A percentile compares a stretch with the other conserved stretches of the same genome.
These are phyloP conservation scores for Drepanosiphum platanoidis DNA, from an alignment of 2,888 invertebrate species.

Conservation along the genomic window DNA sequence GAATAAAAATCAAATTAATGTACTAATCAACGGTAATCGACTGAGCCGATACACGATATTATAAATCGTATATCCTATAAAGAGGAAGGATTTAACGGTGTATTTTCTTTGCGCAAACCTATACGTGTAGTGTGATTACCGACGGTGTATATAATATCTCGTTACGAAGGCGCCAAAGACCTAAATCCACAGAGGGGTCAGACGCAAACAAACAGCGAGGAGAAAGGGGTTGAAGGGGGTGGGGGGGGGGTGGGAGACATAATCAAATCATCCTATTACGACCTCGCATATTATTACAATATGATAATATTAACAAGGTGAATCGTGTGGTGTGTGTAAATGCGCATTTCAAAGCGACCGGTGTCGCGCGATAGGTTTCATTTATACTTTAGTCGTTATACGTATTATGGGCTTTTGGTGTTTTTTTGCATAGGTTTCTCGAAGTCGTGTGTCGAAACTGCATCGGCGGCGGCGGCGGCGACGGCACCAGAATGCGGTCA, in stretches of 20 bases:
- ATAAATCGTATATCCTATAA: no score
- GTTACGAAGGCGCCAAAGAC: not conserved
- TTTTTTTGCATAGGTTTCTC: conserved; percentile 44
- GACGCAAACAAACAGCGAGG: no score
- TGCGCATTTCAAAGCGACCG: not conserved
- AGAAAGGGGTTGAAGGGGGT: no score
- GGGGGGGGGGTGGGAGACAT: not conserved
- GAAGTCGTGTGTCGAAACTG: not conserved
- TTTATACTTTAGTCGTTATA: not conserved
- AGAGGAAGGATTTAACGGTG: no score
- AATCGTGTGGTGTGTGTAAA: not conserved
- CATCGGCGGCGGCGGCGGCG: not conserved
- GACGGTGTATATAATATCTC: no score
- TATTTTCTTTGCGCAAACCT: no score
- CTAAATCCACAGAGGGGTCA: not conserved
- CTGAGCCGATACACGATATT: no score
- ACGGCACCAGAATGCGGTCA: conserved; percentile 59
- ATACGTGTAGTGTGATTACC: no score
- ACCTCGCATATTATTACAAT: no score
- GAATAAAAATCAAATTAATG: no score
- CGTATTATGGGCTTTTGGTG: not conserved
- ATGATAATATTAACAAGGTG: not conserved
- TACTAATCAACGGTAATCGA: no score
- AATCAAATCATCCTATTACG: conserved; percentile 2
- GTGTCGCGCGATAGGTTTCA: not conserved